phyloP scores from a whole-genome alignment of 2,113 vertebrate genomes.

The Drymodes brunneopygia region DNA sequence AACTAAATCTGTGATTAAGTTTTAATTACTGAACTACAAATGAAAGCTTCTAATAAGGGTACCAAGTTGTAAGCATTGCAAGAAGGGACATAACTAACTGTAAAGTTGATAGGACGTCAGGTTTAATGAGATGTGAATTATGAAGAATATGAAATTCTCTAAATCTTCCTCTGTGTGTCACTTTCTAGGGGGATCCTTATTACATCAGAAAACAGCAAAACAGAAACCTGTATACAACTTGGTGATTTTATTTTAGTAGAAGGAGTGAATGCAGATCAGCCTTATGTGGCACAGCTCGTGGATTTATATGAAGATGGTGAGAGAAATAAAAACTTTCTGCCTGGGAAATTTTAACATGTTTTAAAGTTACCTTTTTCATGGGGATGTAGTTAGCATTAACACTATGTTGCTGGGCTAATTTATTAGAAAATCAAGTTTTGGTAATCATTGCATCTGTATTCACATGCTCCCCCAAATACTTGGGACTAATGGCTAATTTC shows the following conservation, averaged over 20 bases:
- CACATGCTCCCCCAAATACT: not conserved
- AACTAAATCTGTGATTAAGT: not conserved
- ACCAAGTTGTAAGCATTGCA: not conserved
- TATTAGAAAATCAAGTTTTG: not conserved
- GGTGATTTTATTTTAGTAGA: slow-evolving; percentile 87
- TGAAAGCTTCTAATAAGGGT: not conserved
- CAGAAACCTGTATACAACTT: slow-evolving; percentile 54
- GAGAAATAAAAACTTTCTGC: not conserved
- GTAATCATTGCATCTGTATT: not conserved
- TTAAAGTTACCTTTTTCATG: not conserved
- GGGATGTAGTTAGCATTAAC: not conserved
- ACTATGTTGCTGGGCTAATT: not conserved
- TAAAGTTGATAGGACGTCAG: not conserved
- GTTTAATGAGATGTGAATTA: not conserved
- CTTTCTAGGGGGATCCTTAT: slow-evolving; percentile 78
- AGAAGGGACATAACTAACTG: not conserved
- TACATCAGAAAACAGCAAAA: slow-evolving; percentile 58
- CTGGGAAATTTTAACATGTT: not conserved
- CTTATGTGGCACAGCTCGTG: slow-evolving; percentile 83
- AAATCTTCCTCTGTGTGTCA: not conserved
- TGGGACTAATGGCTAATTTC: not conserved
- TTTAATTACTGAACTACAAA: not conserved
- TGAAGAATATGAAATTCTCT: not conserved
- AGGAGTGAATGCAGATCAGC: slow-evolving; percentile 77
- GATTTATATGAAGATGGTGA: slow-evolving; percentile 86